Percentiles rank a stretch among this genome's conserved stretches.
Conservation (phyloP, 2,113 vertebrate genomes). For the Crypturellus undulatus region DNA sequence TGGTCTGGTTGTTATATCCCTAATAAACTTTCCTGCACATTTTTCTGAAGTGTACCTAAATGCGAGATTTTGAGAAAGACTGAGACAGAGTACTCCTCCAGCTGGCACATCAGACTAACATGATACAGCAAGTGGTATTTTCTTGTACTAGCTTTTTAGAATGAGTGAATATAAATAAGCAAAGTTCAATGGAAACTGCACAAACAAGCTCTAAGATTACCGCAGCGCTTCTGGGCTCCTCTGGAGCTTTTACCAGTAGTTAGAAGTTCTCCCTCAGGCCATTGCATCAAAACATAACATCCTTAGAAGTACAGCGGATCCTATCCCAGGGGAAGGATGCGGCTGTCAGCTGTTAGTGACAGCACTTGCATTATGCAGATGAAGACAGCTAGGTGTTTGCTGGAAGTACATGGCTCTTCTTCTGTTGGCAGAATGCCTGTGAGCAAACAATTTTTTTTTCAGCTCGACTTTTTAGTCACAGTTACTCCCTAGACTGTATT, state of each 20-base stretch:
- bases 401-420: background rate
- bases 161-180: background rate
- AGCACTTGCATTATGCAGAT: background rate
- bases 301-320: background rate
- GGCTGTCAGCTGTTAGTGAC: background rate
- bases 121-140: background rate
- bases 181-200: background rate
- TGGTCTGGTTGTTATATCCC: background rate
- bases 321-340: background rate
- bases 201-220: accelerated
- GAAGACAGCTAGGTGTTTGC: background rate
- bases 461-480: background rate
- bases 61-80: background rate
- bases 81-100: background rate
- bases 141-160: background rate
- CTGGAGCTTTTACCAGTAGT: background rate
- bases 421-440: background rate
- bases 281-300: background rate
- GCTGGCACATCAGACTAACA: background rate
- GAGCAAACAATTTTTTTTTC: background rate
- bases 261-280: background rate
- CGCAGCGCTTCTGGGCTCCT: background rate
- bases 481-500: background rate
- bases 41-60: background rate
- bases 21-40: background rate